Percentiles rank a stretch among this genome's conserved stretches.
Evolutionary conservation across 2,888 invertebrate genomes (phyloP).

Genomic region (Fragum fragum): DNA sequence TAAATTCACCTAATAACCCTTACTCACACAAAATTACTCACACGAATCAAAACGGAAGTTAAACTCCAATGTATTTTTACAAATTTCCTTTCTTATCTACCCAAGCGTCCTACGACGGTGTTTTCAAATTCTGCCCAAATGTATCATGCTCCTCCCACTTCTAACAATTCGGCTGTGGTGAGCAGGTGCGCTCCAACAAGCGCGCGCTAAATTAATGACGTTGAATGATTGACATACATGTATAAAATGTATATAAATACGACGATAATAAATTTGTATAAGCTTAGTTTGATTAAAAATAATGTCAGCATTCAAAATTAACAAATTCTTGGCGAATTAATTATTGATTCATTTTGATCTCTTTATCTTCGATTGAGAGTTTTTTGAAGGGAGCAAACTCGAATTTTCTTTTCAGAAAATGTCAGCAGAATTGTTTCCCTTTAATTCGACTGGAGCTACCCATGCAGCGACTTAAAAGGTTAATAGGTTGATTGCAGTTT

Average conservation of each 20-base stretch:
- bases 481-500: no score
- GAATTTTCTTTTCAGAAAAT: no score
- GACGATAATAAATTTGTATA: no score
- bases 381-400: no score
- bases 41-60: slow-evolving; percentile 24
- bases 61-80: slow-evolving; percentile 16
- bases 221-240: slow-evolving; percentile 55
- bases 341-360: no score
- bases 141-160: slow-evolving; percentile 27
- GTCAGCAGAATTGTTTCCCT: no score
- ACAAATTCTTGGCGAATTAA: no score
- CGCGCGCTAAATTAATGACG: slow-evolving; percentile 51
- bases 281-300: no score
- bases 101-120: slow-evolving; percentile 59
- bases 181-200: slow-evolving; percentile 55
- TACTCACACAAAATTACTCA: slow-evolving; percentile 14
- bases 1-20: slow-evolving; percentile 15
- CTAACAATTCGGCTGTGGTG: slow-evolving; percentile 18
- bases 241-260: not conserved
- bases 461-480: no score
- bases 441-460: no score
- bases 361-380: no score
- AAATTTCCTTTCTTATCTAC: slow-evolving; percentile 35
- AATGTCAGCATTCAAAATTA: no score
- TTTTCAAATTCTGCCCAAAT: slow-evolving; percentile 71